These are phyloP conservation scores for Steatornis caripensis DNA, from an alignment of 2,113 vertebrate species.

Conservation along the genomic window DNA sequence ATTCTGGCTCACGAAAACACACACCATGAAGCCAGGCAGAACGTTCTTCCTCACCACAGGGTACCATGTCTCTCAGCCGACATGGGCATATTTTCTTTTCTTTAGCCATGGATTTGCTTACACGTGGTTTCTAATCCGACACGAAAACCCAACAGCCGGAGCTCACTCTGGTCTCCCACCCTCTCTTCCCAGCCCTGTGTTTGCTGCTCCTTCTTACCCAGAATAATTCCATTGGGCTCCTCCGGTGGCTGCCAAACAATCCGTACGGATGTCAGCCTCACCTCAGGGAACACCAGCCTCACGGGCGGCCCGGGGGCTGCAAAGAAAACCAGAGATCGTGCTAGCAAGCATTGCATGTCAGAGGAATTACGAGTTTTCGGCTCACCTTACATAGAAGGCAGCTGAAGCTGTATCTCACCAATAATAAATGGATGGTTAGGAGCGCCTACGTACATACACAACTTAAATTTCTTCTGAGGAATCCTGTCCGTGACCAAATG, in stretches of 20 bases:
- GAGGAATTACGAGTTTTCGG: neutral
- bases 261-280: slow-evolving; percentile 83
- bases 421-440: rapidly evolving
- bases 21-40: neutral
- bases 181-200: neutral
- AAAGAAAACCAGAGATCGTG: neutral
- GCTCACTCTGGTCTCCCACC: neutral
- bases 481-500: neutral
- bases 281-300: slow-evolving; percentile 91
- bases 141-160: neutral
- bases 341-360: neutral
- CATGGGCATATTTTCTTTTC: neutral
- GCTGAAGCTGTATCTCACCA: neutral
- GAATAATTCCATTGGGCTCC: slow-evolving; percentile 88
- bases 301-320: slow-evolving; percentile 87
- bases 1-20: neutral
- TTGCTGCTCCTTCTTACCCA: slow-evolving; percentile 77
- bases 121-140: neutral
- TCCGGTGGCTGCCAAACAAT: slow-evolving; percentile 91
- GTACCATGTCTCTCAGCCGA: neutral
- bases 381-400: rapidly evolving
- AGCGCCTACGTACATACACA: rapidly evolving
- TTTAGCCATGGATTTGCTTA: neutral
- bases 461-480: neutral
- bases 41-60: neutral